Evolutionary conservation across 2,888 invertebrate species (phyloP).

Genomic region (Euphydryas editha): DNA sequence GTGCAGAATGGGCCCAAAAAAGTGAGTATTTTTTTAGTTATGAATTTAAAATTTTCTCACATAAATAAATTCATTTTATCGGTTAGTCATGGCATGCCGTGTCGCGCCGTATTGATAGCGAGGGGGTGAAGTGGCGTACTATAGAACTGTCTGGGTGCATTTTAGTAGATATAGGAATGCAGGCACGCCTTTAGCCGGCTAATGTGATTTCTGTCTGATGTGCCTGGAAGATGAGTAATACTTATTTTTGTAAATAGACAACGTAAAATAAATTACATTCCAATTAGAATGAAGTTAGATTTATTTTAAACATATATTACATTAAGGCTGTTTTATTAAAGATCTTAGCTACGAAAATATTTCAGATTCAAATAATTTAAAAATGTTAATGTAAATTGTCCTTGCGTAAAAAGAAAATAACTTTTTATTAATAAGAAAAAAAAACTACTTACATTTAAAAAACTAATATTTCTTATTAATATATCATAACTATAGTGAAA

Average conservation of each 20-base stretch:
- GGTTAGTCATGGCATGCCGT: slow-evolving; percentile 33
- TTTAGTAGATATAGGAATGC: slow-evolving; percentile 59
- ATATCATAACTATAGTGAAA: too few species aligned
- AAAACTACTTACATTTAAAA: too few species aligned
- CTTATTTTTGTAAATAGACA: neutral
- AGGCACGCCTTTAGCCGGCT: slow-evolving; percentile 55
- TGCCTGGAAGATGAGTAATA: slow-evolving; percentile 37
- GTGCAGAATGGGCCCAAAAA: slow-evolving; percentile 86
- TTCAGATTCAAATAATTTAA: too few species aligned
- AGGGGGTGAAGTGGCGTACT: slow-evolving; percentile 68
- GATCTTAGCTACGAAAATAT: neutral
- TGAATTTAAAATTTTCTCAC: slow-evolving; percentile 23
- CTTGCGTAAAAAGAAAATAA: too few species aligned
- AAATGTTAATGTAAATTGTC: too few species aligned
- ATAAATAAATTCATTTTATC: slow-evolving; percentile 5
- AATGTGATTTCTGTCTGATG: slow-evolving; percentile 65
- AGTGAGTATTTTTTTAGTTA: slow-evolving; percentile 71
- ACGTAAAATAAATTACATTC: neutral
- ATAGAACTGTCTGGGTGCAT: slow-evolving; percentile 77
- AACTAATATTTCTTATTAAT: too few species aligned
- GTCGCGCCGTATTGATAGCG: slow-evolving; percentile 46
- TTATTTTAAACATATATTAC: neutral
- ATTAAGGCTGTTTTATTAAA: neutral
- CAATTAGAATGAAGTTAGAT: neutral
- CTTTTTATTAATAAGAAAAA: too few species aligned